Evolutionary conservation across 1,140 invertebrate genomes (phyloP).

Genomic region (Pinna nobilis): DNA sequence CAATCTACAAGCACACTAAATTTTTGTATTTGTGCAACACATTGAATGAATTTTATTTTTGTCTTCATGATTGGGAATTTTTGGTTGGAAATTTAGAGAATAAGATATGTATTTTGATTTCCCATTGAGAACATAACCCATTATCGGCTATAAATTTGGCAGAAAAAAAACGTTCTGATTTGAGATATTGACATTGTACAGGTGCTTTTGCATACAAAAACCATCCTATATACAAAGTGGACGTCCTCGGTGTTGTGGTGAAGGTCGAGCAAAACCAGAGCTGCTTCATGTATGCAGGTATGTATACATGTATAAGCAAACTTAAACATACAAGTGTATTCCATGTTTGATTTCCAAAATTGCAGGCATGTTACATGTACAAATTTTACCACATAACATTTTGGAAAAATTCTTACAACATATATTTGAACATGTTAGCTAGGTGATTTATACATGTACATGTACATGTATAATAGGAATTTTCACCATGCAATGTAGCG

Average conservation of each 20-base stretch:
- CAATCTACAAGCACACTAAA: too few species aligned
- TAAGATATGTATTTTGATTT: slow-evolving; percentile 53
- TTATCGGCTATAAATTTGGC: slow-evolving; percentile 33
- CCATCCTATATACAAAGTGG: slow-evolving; percentile 66
- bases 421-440: too few species aligned
- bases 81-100: too few species aligned
- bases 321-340: too few species aligned
- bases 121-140: slow-evolving; percentile 47
- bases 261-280: slow-evolving; percentile 53
- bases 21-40: too few species aligned
- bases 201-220: slow-evolving; percentile 60
- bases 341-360: too few species aligned
- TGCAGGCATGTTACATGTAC: too few species aligned
- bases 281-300: slow-evolving; percentile 62
- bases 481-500: too few species aligned
- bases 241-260: slow-evolving; percentile 63
- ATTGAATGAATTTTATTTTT: too few species aligned
- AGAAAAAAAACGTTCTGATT: background rate
- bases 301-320: slow-evolving; percentile 5
- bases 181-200: slow-evolving; percentile 25
- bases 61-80: too few species aligned
- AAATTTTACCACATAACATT: background rate
- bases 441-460: too few species aligned
- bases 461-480: too few species aligned
- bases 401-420: background rate